Percentiles rank a stretch among this genome's conserved stretches.
phyloP scores from a whole-genome alignment of 2,888 invertebrate genomes.

The Holacanthella duospinosa region DNA sequence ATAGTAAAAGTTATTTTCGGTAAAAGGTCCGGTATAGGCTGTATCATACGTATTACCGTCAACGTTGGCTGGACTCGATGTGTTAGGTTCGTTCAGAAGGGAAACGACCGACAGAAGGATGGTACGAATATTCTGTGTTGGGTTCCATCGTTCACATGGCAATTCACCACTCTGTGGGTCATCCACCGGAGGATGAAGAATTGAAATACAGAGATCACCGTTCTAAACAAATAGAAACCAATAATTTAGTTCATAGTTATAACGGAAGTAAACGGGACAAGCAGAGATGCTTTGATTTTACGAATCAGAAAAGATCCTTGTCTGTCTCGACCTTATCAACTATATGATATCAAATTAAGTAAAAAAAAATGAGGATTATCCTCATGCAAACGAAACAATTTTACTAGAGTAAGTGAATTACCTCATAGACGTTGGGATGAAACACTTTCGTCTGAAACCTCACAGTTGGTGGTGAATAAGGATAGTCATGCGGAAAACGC shows the following conservation, averaged over 20 bases:
- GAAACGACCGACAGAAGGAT: slow-evolving; percentile 97
- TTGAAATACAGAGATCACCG: slow-evolving; percentile 98
- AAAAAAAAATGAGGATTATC: no score
- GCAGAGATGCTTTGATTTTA: no score
- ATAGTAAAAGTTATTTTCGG: no score
- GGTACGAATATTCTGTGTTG: slow-evolving; percentile 98
- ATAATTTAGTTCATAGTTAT: no score
- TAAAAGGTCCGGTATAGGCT: no score
- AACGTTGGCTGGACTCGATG: slow-evolving; percentile 97
- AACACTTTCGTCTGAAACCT: slow-evolving; percentile 98
- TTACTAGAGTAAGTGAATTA: no score
- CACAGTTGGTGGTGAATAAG: slow-evolving; percentile 96
- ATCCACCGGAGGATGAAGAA: slow-evolving; percentile 96
- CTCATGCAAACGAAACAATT: no score
- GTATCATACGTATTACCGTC: no score
- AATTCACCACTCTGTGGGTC: slow-evolving; percentile 98
- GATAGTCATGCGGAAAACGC: slow-evolving; percentile 97
- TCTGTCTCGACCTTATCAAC: no score
- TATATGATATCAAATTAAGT: no score
- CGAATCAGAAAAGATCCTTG: no score
- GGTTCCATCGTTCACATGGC: slow-evolving; percentile 99
- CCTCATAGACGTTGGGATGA: slow-evolving; percentile 99
- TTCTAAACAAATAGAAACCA: slow-evolving; percentile 59
- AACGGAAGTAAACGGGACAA: no score
- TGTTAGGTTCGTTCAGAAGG: slow-evolving; percentile 96